Evolutionary conservation across 1,140 invertebrate species (phyloP), one percentile per base, ranked within the genome.

Genomic region (Whitmania pigra): DNA sequence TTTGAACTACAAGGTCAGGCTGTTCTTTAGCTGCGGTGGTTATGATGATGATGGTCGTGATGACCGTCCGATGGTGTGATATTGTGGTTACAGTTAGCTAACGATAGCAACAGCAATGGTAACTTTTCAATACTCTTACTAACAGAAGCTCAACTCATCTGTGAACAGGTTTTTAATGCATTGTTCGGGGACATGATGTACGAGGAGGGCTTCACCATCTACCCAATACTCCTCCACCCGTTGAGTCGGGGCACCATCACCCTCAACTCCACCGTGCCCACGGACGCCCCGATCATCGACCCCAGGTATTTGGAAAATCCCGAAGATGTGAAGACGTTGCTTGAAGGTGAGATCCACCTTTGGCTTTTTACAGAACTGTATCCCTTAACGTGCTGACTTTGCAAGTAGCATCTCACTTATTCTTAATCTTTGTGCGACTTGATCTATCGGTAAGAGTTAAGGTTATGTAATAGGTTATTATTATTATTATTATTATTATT

Each of bases 281-380:
- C 88, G 15, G 85, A 88, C 0, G 85, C 88, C 75, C 93, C 93
- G 0, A 84, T 89, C 2, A 89, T 97, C 20, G 89, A 91, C 79
- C 92, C 93, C 0, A 78, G 76, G 57, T 84, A 77, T 76, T 76
- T 73, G 53, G 76, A 57, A 15, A 53, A 76, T n/a, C 71, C 69
- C 5, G 71, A 76, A 57, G 79, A 80, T 69, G 73, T 77, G 0
- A 75, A 78, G 18, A 74, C 69, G 36, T n/a, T 78, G 22, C 67
- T 77, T 6, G 74, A 77, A 78, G 78, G 78, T 78, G 9, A 49
- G 9, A 49, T 54, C 17, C 36, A 7, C 22, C 9, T 7, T 1
- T 11, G n/a, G 43, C n/a, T 15, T 13, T 22, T 11, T 70, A 36
- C 6, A 36, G 6, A 36, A 3, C 31, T 36, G 31, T 36, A 36